These are phyloP conservation scores for Dendrolimus punctatus DNA, from an alignment of 1,140 invertebrate genomes.

Conservation along the genomic window DNA sequence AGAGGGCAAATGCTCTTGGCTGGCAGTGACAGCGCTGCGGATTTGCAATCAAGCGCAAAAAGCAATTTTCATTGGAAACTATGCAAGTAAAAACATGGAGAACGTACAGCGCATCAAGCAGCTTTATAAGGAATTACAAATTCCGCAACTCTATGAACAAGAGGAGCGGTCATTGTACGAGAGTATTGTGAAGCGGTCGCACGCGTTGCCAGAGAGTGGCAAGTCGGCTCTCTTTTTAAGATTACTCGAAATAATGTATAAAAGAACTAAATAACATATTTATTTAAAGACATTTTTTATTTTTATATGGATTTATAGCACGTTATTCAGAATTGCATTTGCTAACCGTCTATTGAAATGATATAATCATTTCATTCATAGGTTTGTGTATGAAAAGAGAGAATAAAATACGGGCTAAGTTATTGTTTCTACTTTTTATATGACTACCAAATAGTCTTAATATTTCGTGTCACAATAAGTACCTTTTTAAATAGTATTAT, in stretches of 20 bases:
- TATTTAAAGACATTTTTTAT: conserved; percentile 5
- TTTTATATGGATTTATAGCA: neutral
- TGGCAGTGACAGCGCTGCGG: conserved; percentile 86
- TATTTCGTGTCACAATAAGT: neutral
- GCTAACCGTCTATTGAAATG: no score
- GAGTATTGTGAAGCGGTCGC: conserved; percentile 18
- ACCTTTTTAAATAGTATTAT: neutral
- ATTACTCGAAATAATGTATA: conserved; percentile 38
- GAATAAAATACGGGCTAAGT: no score
- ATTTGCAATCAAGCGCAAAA: conserved; percentile 77
- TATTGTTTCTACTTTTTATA: no score
- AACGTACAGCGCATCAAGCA: conserved; percentile 81
- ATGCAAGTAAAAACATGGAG: conserved; percentile 77
- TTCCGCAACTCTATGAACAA: conserved; percentile 57
- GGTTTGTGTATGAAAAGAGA: no score
- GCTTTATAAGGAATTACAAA: conserved; percentile 83
- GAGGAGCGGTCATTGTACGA: conserved; percentile 35
- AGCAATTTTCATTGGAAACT: conserved; percentile 80
- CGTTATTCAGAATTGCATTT: no score
- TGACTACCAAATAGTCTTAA: no score
- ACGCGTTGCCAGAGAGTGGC: conserved; percentile 19
- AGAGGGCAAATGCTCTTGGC: conserved; percentile 94
- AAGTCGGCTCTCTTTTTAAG: conserved; percentile 33
- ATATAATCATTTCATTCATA: no score
- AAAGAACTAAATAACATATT: conserved; percentile 14